Conservation (phyloP, 1,140 invertebrate species). For the Fopius arisanus region DNA sequence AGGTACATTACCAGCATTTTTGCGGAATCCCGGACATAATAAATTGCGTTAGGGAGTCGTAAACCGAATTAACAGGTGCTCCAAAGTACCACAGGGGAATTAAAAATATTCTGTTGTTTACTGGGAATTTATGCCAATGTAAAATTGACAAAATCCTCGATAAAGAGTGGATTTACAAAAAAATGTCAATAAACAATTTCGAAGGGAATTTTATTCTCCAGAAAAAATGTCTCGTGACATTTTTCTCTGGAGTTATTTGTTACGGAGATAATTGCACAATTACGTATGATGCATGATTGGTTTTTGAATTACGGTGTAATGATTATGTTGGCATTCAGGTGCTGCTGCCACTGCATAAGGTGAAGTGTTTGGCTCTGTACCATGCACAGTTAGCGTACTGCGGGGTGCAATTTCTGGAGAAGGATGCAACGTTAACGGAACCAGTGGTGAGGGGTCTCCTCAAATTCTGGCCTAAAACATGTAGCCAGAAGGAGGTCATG, state of each 20-base stretch:
- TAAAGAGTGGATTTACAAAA: too few relatives aligned
- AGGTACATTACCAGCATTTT: constrained; percentile 61
- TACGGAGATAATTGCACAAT: too few relatives aligned
- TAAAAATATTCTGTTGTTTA: too few relatives aligned
- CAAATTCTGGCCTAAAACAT: constrained; percentile 99
- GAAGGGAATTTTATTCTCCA: not conserved
- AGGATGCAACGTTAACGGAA: constrained; percentile 96
- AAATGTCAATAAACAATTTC: not conserved
- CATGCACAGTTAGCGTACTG: constrained; percentile 99
- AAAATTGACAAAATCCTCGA: too few relatives aligned
- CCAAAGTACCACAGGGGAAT: too few relatives aligned
- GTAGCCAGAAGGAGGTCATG: constrained; percentile 99
- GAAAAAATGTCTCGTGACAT: not conserved
- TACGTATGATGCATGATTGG: not conserved
- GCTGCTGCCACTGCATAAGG: constrained; percentile 97
- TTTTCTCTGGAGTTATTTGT: not conserved
- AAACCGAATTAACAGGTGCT: not conserved
- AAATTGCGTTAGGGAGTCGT: not conserved
- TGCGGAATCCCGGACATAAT: not conserved
- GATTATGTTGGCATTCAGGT: constrained; percentile 66
- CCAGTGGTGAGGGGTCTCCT: constrained; percentile 94
- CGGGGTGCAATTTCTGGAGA: constrained; percentile 99
- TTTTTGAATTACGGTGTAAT: too few relatives aligned
- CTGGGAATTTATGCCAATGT: too few relatives aligned
- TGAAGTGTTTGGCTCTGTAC: constrained; percentile 91